Percentiles rank a stretch among this genome's conserved stretches.
These are phyloP conservation scores for Epinotia bilunana DNA, from an alignment of 2,888 invertebrate species.

Conservation along the genomic window DNA sequence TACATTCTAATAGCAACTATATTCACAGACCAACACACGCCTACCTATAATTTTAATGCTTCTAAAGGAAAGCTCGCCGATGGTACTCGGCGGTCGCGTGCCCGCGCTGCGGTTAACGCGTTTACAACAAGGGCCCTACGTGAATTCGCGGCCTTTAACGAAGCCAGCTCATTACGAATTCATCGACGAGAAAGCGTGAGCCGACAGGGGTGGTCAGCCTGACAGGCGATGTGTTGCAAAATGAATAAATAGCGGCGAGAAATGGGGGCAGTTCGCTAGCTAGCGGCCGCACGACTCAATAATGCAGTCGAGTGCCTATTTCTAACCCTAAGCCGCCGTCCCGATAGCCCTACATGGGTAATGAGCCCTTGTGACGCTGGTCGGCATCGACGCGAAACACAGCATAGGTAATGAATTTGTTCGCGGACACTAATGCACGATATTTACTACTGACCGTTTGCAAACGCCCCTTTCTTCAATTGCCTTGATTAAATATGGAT, in stretches of 20 bases:
- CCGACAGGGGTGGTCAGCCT: slow-evolving; percentile 74
- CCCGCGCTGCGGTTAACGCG: slow-evolving; percentile 72
- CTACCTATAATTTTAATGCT: slow-evolving; percentile 17
- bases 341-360: slow-evolving; percentile 24
- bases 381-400: slow-evolving; percentile 65
- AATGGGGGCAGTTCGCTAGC: slow-evolving; percentile 81
- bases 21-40: not conserved
- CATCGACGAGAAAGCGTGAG: slow-evolving; percentile 75
- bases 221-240: slow-evolving; percentile 82
- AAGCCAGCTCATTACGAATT: slow-evolving; percentile 76
- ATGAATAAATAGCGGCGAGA: slow-evolving; percentile 83
- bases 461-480: slow-evolving; percentile 64
- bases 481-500: slow-evolving; percentile 53
- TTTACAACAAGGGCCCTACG: slow-evolving; percentile 66
- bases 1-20: not conserved
- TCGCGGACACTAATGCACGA: slow-evolving; percentile 77
- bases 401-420: slow-evolving; percentile 70
- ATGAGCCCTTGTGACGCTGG: slow-evolving; percentile 60
- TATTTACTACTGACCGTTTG: slow-evolving; percentile 77
- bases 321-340: slow-evolving; percentile 51
- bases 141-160: slow-evolving; percentile 82
- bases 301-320: slow-evolving; percentile 66
- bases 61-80: slow-evolving; percentile 30
- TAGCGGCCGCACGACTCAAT: slow-evolving; percentile 74
- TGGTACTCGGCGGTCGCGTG: slow-evolving; percentile 58